These are phyloP conservation scores for Dusona sp. DNA, from an alignment of 2,888 invertebrate genomes.

Conservation along the genomic window DNA sequence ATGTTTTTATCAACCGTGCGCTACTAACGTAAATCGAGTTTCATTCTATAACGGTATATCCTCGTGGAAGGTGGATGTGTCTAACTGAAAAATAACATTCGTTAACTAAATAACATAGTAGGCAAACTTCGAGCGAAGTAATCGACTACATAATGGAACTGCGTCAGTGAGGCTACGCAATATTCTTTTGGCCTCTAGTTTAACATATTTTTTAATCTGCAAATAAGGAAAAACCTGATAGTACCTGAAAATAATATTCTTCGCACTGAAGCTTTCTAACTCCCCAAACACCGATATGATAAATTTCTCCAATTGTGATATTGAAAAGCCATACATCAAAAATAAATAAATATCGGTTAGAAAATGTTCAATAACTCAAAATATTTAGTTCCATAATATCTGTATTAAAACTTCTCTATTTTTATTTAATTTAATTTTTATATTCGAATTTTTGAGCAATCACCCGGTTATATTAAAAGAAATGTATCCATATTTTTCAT, in stretches of 20 bases:
- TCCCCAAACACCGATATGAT: background rate
- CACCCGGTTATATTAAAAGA: background rate
- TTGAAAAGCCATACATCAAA: background rate
- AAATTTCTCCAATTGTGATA: background rate
- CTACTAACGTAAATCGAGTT: too few relatives aligned
- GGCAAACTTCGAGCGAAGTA: background rate
- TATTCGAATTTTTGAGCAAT: background rate
- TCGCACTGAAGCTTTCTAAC: background rate
- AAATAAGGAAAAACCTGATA: slow-evolving; percentile 2
- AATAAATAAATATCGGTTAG: background rate
- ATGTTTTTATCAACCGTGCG: too few relatives aligned
- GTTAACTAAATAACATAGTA: background rate
- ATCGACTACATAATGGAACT: background rate
- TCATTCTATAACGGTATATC: too few relatives aligned
- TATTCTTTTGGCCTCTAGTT: background rate
- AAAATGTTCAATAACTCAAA: background rate
- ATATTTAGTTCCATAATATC: background rate
- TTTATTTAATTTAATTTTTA: background rate
- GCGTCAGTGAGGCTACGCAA: background rate
- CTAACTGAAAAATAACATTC: background rate
- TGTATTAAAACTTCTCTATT: background rate
- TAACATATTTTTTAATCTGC: background rate
- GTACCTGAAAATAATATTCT: background rate
- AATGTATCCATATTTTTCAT: background rate
- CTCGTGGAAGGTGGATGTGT: background rate